These are phyloP conservation scores for Cyprinus carpio DNA, from an alignment of 2,113 vertebrate genomes.

Conservation along the genomic window DNA sequence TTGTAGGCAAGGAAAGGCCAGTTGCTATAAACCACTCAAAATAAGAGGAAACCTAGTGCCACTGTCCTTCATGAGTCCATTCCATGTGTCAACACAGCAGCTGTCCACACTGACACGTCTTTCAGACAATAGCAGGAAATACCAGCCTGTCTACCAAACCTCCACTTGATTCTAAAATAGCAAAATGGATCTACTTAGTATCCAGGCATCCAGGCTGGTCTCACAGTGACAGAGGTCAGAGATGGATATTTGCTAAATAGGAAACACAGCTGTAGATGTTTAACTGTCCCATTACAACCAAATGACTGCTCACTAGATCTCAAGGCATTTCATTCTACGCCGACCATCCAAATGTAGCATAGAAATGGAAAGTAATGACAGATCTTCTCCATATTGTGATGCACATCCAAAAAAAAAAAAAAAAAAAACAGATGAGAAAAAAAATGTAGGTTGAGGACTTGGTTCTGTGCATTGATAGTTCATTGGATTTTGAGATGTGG, in stretches of 20 bases:
- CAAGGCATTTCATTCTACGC: neutral
- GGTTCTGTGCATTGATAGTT: no score
- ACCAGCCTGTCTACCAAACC: conserved; percentile 15
- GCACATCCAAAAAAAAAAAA: no score
- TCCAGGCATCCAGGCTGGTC: neutral
- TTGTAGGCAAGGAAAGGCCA: neutral
- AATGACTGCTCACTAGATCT: no score
- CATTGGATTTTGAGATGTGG: no score
- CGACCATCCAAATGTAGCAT: no score
- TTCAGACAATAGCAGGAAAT: conserved; percentile 51
- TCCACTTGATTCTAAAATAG: conserved; percentile 20
- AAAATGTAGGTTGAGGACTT: no score
- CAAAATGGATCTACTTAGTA: conserved; percentile 29
- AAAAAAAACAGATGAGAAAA: no score
- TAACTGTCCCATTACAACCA: neutral
- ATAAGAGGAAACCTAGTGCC: conserved; percentile 17
- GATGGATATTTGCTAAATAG: neutral
- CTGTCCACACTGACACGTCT: conserved; percentile 12
- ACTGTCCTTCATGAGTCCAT: conserved; percentile 7
- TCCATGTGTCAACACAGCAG: conserved; percentile 16
- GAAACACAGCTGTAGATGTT: neutral
- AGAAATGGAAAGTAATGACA: no score
- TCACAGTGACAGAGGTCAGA: conserved; percentile 1
- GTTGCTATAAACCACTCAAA: conserved; percentile 25
- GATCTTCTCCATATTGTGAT: no score